These are phyloP conservation scores for Heliconius charithonia DNA, from an alignment of 2,888 invertebrate genomes.

Conservation along the genomic window DNA sequence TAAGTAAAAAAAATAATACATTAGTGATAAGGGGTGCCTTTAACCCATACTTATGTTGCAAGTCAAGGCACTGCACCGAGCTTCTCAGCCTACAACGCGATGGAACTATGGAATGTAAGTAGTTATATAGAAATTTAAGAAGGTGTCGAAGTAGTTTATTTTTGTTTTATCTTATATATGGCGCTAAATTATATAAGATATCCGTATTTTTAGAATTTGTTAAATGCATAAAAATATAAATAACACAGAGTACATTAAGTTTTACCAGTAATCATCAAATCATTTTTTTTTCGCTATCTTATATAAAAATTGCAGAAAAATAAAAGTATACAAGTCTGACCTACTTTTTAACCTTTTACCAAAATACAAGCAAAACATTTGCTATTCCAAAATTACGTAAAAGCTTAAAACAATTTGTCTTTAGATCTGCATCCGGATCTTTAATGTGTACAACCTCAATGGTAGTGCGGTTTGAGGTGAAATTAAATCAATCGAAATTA, in stretches of 20 bases:
- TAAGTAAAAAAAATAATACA: not conserved
- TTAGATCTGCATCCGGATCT: constrained; percentile 45
- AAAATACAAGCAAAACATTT: constrained; percentile 5
- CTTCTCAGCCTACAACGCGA: too few relatives aligned
- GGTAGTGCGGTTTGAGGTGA: constrained; percentile 6
- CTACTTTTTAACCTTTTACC: constrained; percentile 26
- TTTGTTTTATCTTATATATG: too few relatives aligned
- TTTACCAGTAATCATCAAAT: not conserved
- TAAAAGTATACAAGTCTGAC: not conserved
- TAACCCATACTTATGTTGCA: too few relatives aligned
- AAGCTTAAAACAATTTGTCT: constrained; percentile 51
- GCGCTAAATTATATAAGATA: too few relatives aligned
- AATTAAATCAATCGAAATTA: not conserved
- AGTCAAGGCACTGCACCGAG: too few relatives aligned
- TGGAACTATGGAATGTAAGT: too few relatives aligned
- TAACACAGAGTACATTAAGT: not conserved
- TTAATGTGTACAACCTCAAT: constrained; percentile 39
- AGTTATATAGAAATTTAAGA: too few relatives aligned
- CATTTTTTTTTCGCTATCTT: not conserved
- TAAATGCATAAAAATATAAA: too few relatives aligned
- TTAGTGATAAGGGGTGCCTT: not conserved
- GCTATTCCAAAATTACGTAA: constrained; percentile 33
- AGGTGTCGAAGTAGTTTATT: too few relatives aligned
- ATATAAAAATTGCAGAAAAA: not conserved
- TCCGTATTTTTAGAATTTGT: too few relatives aligned